Base-by-base conservation (phyloP, 2,888 invertebrate species). In the Aleiodes alternator region DNA sequence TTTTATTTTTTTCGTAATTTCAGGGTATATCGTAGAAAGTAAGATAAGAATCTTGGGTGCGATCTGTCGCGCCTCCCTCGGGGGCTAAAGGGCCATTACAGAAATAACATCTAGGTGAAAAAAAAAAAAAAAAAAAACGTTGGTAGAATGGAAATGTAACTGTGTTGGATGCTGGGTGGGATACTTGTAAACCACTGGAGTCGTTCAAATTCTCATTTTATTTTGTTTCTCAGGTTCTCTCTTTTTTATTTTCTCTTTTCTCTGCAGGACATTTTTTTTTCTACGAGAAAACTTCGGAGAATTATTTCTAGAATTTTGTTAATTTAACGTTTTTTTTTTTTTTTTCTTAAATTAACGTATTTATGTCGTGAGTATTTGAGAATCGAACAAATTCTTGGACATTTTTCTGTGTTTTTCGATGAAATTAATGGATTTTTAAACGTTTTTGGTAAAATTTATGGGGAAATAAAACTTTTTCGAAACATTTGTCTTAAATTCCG, bases 21-120 rank as follows among this genome's bases (percentile, higher is more conserved):
- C 50, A 48, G 72, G 34, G 75, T 73, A 72, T 77, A 81, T 80
- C 69, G 70, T 73, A 77, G 76, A 78, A 69, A 74, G 72, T 69
- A 70, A 78, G 80, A 81, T 80, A 80, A 80, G 76, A 71, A 80
- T 82, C 80, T 79, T 12, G 76, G 79, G 80, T 80, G 75, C 72
- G 77, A 80, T 82, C 77, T 77, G 76, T 80, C 76, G 69, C 59
- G 73, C 78, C 77, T 80, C 80, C 77, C 78, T 78, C 75, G 48
- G 66, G 66, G 59, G 76, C 78, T 74, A 68, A 50, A 29, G 7
- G 14, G 31, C 11, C 68, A 51, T 51, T 51, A 51, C 51, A 51
- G 29, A n/a, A 14, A 29, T 68, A 23, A 43, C 11, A 9, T 43
- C 11, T 38, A 14, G 59, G n/a, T 31, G 34, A 4, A 34, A 34